Base-by-base conservation (phyloP, 2,113 vertebrate species). In the Neogale vison region DNA sequence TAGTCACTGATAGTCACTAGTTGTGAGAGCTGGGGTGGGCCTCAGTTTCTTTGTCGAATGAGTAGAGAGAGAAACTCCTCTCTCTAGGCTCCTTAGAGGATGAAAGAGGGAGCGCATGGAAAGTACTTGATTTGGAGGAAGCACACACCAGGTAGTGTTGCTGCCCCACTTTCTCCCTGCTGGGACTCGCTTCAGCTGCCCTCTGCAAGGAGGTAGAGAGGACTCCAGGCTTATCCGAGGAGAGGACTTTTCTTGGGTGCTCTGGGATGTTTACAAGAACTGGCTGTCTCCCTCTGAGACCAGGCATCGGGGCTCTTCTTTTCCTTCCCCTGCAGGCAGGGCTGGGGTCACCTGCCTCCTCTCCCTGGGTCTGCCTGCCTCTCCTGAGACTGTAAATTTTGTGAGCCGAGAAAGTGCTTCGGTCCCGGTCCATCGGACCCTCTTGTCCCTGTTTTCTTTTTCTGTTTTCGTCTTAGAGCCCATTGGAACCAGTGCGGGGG, bases 21-120 rank as follows among this genome's bases (percentile, higher is more conserved):
- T 5, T 61, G 39, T 50, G 42, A 86, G 42, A 59, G 12, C 3
- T 8, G 57, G 7, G 6, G 39, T 0, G 36, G 82, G 74, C 21
- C 76, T 74, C 52, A 79, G 69, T 23, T 93, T 97, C 79, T 11
- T 80, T 39, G 39, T 65, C 82, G 18, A 0, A n/a, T 61, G 74
- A 39, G 47, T 50, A n/a, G 26, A 63, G 14, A 92, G 50, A 82
- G 65, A 14, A 69, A 24, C 4, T 24, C 61, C 17, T 80, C 55
- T 57, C 20, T 74, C 26, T 36, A 45, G 77, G 63, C 17, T 39
- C 26, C 59, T 67, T 17, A 63, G 84, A 84, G 81, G 45, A 61
- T 47, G 39, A 86, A 90, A 82, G 52, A 91, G n/a, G 67, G 31
- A 74, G 65, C 31, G 1, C 13, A n/a, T 7, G 21, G 45, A 15